Percentiles rank a stretch among this genome's conserved stretches.
Conservation (phyloP, 2,888 invertebrate genomes). For the Cyrtodaria siliqua region DNA sequence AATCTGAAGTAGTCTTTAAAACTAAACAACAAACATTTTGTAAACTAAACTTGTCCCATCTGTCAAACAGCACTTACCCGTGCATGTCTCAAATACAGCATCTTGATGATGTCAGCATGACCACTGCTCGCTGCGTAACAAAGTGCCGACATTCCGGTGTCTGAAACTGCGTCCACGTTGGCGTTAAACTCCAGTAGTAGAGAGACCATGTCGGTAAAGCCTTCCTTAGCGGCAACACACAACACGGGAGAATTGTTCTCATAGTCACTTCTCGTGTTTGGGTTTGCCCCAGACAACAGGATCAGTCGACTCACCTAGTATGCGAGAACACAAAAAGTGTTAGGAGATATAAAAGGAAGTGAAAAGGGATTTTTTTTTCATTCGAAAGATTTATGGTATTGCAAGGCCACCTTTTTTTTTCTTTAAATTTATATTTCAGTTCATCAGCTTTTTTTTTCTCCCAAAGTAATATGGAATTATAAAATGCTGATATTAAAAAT, state of each 20-base stretch:
- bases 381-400: too few species aligned
- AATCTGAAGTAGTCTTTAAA: too few species aligned
- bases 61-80: constrained; percentile 76
- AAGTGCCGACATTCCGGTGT: constrained; percentile 95
- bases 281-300: constrained; percentile 94
- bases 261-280: constrained; percentile 93
- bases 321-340: too few species aligned
- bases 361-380: too few species aligned
- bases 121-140: constrained; percentile 95
- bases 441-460: too few species aligned
- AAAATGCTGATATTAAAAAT: too few species aligned
- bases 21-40: too few species aligned
- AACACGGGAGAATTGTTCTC: constrained; percentile 89
- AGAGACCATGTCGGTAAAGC: constrained; percentile 96
- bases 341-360: too few species aligned
- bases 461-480: too few species aligned
- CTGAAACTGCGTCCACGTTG: constrained; percentile 94
- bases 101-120: constrained; percentile 92
- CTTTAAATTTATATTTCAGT: too few species aligned
- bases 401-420: too few species aligned
- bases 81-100: constrained; percentile 87
- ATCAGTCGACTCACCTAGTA: constrained; percentile 93
- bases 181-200: constrained; percentile 97
- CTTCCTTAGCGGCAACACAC: constrained; percentile 96
- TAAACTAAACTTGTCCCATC: too few species aligned